These are phyloP conservation scores for Eupithecia pulchellata DNA, from an alignment of 2,888 invertebrate genomes.

Conservation along the genomic window DNA sequence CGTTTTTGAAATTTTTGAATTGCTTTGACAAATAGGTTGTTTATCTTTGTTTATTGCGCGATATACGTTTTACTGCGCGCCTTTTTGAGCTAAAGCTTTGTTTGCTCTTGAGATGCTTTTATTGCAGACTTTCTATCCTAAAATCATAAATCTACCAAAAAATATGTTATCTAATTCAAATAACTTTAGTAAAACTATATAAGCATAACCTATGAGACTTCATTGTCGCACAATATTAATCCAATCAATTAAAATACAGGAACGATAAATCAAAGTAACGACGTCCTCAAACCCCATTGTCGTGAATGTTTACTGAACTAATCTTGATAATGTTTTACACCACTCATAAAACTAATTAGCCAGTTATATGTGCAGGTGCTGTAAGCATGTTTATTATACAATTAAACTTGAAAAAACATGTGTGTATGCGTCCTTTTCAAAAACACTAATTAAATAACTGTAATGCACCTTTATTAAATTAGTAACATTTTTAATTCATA, in stretches of 20 bases:
- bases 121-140: conserved; percentile 15
- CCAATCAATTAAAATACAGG: conserved; percentile 20
- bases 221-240: neutral
- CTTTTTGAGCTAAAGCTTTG: conserved; percentile 9
- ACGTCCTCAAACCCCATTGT: conserved; percentile 49
- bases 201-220: neutral
- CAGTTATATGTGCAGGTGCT: conserved; percentile 54
- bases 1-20: conserved; percentile 63
- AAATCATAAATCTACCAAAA: neutral
- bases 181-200: no score
- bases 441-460: conserved; percentile 22
- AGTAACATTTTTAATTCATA: conserved; percentile 8
- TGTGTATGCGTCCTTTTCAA: conserved; percentile 13
- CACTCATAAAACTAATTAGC: conserved; percentile 60
- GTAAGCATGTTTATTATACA: conserved; percentile 45
- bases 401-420: conserved; percentile 35
- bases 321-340: conserved; percentile 65
- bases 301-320: conserved; percentile 48
- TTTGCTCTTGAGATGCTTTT: neutral
- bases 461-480: conserved; percentile 7
- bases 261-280: conserved; percentile 47
- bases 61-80: conserved; percentile 25
- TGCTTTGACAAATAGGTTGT: conserved; percentile 54
- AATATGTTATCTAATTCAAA: neutral
- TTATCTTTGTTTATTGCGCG: conserved; percentile 37